phyloP scores from a whole-genome alignment of 1,140 invertebrate genomes.

The Cephus cinctus region DNA sequence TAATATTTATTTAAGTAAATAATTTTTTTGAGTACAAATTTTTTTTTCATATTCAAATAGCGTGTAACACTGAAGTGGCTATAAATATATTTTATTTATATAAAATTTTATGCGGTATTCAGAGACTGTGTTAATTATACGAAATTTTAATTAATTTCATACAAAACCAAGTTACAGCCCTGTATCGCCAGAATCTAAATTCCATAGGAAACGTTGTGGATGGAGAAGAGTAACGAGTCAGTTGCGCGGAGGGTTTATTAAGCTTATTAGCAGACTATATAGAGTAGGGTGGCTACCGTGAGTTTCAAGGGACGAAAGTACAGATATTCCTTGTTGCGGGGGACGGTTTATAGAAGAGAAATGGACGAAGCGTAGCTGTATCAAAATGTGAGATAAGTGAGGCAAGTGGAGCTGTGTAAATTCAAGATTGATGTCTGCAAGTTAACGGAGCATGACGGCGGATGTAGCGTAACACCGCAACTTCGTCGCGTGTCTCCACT shows the following conservation, averaged over 20 bases:
- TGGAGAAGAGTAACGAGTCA: conserved; percentile 27
- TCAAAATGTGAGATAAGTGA: conserved; percentile 26
- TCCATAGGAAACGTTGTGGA: conserved; percentile 2
- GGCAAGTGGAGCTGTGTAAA: conserved; percentile 24
- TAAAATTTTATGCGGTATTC: too few species aligned
- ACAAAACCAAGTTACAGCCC: conserved; percentile 30
- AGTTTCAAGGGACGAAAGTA: too few species aligned
- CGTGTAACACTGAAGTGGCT: too few species aligned
- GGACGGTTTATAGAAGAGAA: conserved; percentile 1
- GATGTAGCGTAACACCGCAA: conserved; percentile 15
- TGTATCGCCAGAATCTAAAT: conserved; percentile 29
- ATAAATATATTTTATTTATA: too few species aligned
- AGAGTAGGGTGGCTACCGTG: conserved; percentile 7
- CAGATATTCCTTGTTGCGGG: too few species aligned
- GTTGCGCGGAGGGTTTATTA: conserved; percentile 37
- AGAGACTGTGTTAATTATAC: too few species aligned
- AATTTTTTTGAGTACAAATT: too few species aligned
- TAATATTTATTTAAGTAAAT: too few species aligned
- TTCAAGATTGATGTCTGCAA: conserved; percentile 19
- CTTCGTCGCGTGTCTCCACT: too few species aligned
- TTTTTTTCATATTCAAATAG: too few species aligned
- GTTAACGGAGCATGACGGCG: conserved; percentile 25
- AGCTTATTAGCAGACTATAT: conserved; percentile 40
- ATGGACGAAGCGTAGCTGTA: conserved; percentile 26
- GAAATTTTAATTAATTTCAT: too few species aligned